A percentile compares a stretch with the other conserved stretches of the same genome.
Conservation (phyloP, 2,113 vertebrate species). For the Suricata suricatta region DNA sequence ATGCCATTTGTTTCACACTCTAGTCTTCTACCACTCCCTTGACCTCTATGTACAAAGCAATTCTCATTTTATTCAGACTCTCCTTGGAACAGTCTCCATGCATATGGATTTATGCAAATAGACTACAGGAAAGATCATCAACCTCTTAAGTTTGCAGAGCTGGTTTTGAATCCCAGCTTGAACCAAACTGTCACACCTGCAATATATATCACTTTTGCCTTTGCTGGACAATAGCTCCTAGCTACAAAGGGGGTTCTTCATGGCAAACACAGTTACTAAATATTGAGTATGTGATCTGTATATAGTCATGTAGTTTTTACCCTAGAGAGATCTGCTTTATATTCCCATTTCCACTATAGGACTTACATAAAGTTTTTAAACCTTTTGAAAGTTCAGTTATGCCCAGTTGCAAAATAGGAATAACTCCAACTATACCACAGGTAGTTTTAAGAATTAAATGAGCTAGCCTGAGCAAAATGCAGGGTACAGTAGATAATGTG, state of each 20-base stretch:
- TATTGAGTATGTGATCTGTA: neutral
- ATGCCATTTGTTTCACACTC: neutral
- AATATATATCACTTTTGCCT: neutral
- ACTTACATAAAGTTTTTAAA: neutral
- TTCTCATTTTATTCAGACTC: neutral
- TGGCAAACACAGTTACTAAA: neutral
- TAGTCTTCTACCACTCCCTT: neutral
- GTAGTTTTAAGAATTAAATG: neutral
- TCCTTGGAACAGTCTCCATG: neutral
- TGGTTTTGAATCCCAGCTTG: neutral
- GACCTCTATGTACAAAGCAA: neutral
- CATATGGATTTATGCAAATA: neutral
- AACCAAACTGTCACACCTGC: neutral
- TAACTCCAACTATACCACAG: neutral
- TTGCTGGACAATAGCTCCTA: neutral
- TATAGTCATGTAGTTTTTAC: neutral
- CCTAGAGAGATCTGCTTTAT: neutral
- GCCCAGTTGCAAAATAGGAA: neutral
- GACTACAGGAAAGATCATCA: neutral
- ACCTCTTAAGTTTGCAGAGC: neutral
- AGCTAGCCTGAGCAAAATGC: neutral
- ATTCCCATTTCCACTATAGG: neutral
- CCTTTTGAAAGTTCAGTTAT: neutral
- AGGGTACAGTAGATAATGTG: neutral
- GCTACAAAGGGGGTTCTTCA: neutral